Evolutionary conservation across 2,113 vertebrate species (phyloP).

Genomic region (Pelmatolapia mariae): DNA sequence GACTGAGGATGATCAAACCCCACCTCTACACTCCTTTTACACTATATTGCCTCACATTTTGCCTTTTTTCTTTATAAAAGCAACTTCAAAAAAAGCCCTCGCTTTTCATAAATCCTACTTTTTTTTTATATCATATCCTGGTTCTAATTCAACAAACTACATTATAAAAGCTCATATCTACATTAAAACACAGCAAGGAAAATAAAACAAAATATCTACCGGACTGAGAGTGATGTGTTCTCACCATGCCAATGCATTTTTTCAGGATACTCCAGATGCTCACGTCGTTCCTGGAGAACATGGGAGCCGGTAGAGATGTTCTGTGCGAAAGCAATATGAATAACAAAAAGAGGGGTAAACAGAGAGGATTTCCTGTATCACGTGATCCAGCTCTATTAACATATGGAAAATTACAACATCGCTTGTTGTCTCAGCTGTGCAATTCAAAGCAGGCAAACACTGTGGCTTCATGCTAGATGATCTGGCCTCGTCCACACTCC

Average conservation of each 20-base stretch:
- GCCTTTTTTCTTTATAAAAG: background rate
- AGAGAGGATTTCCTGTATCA: background rate
- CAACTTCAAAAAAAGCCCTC: background rate
- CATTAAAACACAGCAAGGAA: background rate
- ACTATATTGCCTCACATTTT: background rate
- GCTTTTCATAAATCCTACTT: background rate
- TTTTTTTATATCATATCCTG: background rate
- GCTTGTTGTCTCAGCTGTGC: background rate
- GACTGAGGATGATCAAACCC: background rate
- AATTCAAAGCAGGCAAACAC: background rate
- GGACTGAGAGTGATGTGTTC: background rate
- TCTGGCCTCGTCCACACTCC: background rate
- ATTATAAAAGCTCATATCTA: background rate
- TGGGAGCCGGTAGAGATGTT: slow-evolving; percentile 86
- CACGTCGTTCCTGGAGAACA: slow-evolving; percentile 97
- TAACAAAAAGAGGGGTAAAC: background rate
- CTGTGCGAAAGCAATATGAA: slow-evolving; percentile 55
- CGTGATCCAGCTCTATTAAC: background rate
- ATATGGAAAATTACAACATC: background rate
- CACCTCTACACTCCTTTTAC: background rate
- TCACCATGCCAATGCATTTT: slow-evolving; percentile 98
- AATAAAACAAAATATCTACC: background rate
- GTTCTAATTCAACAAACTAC: background rate
- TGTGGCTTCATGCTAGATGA: background rate
- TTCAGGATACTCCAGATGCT: slow-evolving; percentile 98